phyloP scores from a whole-genome alignment of 2,797 vertebrate genomes.

The Lophotriccus pileatus region DNA sequence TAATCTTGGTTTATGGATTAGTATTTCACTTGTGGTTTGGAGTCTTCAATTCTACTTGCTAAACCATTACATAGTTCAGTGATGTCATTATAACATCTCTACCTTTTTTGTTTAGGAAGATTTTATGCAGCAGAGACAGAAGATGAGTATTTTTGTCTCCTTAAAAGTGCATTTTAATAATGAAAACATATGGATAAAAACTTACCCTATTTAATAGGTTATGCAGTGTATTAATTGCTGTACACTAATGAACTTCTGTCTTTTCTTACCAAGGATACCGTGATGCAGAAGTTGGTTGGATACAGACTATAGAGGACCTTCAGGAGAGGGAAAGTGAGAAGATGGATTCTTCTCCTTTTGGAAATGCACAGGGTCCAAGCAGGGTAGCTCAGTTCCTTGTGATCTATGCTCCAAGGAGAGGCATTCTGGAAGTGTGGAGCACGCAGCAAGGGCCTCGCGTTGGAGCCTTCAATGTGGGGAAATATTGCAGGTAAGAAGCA shows the following conservation, averaged over 20 bases:
- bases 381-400: constrained; percentile 94
- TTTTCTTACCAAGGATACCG: constrained; percentile 84
- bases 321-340: constrained; percentile 84
- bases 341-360: constrained; percentile 73
- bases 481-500: constrained; percentile 87
- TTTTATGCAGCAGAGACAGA: not conserved
- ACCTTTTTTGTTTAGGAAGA: not conserved
- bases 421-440: constrained; percentile 96
- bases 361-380: constrained; percentile 83
- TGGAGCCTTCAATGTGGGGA: constrained; percentile 95
- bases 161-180: not conserved
- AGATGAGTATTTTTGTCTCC: not conserved
- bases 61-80: not conserved
- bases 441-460: constrained; percentile 94
- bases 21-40: not conserved
- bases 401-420: constrained; percentile 93
- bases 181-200: not conserved
- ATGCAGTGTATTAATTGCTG: not conserved
- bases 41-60: not conserved
- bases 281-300: constrained; percentile 96
- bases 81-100: not conserved
- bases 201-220: not conserved
- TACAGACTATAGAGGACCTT: constrained; percentile 90
- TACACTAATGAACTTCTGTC: not conserved
- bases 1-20: not conserved